Evolutionary conservation across 2,888 invertebrate genomes (phyloP), one percentile per base, ranked within the genome.

Genomic region (Trichogramma dendrolimi): DNA sequence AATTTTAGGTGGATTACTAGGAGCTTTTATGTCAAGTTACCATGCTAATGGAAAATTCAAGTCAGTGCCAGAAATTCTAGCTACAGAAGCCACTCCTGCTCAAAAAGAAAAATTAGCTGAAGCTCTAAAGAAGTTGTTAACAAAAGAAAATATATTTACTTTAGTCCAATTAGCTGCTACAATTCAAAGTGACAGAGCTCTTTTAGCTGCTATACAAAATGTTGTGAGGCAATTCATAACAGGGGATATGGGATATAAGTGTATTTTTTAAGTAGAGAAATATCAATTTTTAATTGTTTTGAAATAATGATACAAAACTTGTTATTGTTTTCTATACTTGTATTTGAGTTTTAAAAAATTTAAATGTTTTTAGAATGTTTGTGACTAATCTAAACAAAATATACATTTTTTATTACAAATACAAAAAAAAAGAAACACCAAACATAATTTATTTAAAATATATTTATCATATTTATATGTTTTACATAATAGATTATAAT

Each of bases 1-100:
- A n/a, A 5, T 56, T 42, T 49, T 42, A 69, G 69, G 67, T 58
- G 62, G 67, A 8, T 10, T 61, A n/a, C 0, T 65, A n/a, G 66
- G 64, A 50, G 57, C 65, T 42, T 52, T 14, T 10, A 11, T 60
- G 8, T 54, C 67, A 38, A 57, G 55, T 10, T 64, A 44, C 14
- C 43, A 54, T 46, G 61, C 57, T 43, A 63, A 56, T n/a, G 64
- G 67, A 43, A 56, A 63, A 58, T 69, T 69, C 14, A 63, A 63
- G 57, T 67, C 69, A 38, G 67, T 67, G 6, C 67, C 69, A 38
- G 62, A 67, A 44, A 65, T 69, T 58, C 54, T 69, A 50, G 10
- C 41, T 6, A 47, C 59, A 6, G 66, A 67, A 11, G 56, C 65
- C 11, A 66, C 55, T n/a, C 5, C 38, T 46, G 52, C 59, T 10